Evolutionary conservation across 2,888 invertebrate genomes (phyloP), one percentile per base, ranked within the genome.

Genomic region (Diploptera punctata): DNA sequence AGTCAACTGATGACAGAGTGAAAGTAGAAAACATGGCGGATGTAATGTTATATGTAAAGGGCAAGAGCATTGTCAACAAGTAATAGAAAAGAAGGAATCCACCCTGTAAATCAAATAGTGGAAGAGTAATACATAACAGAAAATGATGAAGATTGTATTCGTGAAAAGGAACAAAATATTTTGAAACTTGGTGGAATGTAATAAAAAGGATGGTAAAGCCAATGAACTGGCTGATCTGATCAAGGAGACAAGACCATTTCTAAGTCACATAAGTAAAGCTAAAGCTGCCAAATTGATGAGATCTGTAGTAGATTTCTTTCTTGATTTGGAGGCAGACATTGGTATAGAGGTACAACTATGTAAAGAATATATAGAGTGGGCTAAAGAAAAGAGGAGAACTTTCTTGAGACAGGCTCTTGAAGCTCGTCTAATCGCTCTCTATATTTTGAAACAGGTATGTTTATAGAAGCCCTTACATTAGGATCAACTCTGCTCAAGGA

Each of bases 291-390:
- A 99, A 84, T 86, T 99, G 79, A 98, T 99, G 9, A 90, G 99
- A 76, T 94, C 96, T 24, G 86, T 99, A 78, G 98, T 99, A 13
- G 99, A 99, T 83, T 92, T 97, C 86, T 99, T 99, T 84, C 86
- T 99, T 78, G 98, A 98, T 82, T 90, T 99, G 84, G 98, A 99
- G 83, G 97, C 97, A 76, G 95, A 93, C 67, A 97, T 97, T 76
- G 98, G 98, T 68, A 95, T 95, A 76, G 98, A 98, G 87, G 88
- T 89, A 76, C 92, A 95, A 84, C 85, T 96, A 75, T 95, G 95
- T 83, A 94, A 94, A 86, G 99, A 99, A 85, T 99, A 98, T 85
- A 99, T 99, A 85, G 96, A 98, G 85, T 99, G 99, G 99, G 98
- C 99, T 33, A 97, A 97, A 82, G 94, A 96, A 81, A 99, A 99